A percentile compares a stretch with the other conserved stretches of the same genome.
These are phyloP conservation scores for Euura saliciscinereae DNA, from an alignment of 1,140 invertebrate genomes.

Conservation along the genomic window DNA sequence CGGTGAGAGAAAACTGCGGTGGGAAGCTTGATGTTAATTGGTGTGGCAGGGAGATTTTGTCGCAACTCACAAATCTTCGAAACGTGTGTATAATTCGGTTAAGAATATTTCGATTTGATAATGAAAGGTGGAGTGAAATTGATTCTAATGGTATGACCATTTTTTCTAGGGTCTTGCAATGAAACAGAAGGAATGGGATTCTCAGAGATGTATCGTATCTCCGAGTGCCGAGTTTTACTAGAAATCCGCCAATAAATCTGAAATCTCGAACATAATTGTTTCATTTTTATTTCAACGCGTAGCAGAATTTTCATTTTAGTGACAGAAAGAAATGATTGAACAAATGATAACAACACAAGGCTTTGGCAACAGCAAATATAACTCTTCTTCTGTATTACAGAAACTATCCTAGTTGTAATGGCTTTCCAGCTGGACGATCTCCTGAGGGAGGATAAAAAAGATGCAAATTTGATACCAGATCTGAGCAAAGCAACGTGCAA, in stretches of 20 bases:
- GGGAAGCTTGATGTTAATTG: conserved; percentile 34
- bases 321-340: background rate
- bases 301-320: conserved; percentile 13
- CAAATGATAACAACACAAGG: conserved; percentile 14
- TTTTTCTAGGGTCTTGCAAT: conserved; percentile 51
- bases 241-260: conserved; percentile 15
- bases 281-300: conserved; percentile 3
- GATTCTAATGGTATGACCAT: conserved; percentile 15
- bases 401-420: conserved; percentile 47
- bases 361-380: conserved; percentile 1
- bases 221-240: conserved; percentile 45
- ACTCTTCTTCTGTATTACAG: conserved; percentile 28
- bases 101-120: conserved; percentile 13
- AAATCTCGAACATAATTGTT: conserved; percentile 9
- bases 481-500: conserved; percentile 78
- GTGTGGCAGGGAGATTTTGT: conserved; percentile 50
- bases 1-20: conserved; percentile 6
- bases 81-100: conserved; percentile 36
- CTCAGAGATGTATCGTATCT: conserved; percentile 47
- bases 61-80: conserved; percentile 48
- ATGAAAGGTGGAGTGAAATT: conserved; percentile 2
- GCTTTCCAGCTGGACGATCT: conserved; percentile 79
- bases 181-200: conserved; percentile 57
- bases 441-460: conserved; percentile 81
- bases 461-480: conserved; percentile 81